Evolutionary conservation across 2,113 vertebrate species (phyloP).

Genomic region (Tenebrosternarchus preto): DNA sequence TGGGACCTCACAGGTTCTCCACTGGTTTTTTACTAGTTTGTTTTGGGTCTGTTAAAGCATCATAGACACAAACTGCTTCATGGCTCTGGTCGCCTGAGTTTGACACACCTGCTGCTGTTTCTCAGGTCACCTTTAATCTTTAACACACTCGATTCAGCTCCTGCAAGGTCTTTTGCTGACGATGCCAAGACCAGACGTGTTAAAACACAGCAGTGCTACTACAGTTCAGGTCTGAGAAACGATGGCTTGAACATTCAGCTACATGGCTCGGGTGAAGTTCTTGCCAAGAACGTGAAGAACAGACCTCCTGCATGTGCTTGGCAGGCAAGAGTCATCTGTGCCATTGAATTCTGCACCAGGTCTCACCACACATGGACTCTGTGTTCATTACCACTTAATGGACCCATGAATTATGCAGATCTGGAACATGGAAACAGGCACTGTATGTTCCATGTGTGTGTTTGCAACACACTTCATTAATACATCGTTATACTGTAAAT

Average conservation of each 20-base stretch:
- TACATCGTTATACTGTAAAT: background rate
- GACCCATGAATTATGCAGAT: conserved; percentile 24
- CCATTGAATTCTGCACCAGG: conserved; percentile 37
- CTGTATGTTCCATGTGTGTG: conserved; percentile 15
- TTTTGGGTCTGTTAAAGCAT: background rate
- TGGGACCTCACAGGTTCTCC: too few relatives aligned
- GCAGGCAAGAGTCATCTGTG: conserved; percentile 50
- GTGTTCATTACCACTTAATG: conserved; percentile 37
- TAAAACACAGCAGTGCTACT: background rate
- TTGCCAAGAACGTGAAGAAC: background rate
- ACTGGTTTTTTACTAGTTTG: too few relatives aligned
- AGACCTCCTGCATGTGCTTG: conserved; percentile 5
- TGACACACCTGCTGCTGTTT: background rate
- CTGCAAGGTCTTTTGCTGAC: background rate
- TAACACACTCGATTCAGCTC: background rate
- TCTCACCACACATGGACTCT: background rate
- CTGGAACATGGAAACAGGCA: background rate
- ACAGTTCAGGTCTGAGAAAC: background rate
- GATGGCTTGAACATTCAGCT: background rate
- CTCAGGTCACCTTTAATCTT: background rate
- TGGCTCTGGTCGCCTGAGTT: background rate
- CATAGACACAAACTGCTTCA: background rate
- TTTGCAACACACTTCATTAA: background rate
- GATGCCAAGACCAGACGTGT: background rate
- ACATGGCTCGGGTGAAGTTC: too few relatives aligned